Conservation (phyloP, 2,888 invertebrate genomes). For the Arge pagana region DNA sequence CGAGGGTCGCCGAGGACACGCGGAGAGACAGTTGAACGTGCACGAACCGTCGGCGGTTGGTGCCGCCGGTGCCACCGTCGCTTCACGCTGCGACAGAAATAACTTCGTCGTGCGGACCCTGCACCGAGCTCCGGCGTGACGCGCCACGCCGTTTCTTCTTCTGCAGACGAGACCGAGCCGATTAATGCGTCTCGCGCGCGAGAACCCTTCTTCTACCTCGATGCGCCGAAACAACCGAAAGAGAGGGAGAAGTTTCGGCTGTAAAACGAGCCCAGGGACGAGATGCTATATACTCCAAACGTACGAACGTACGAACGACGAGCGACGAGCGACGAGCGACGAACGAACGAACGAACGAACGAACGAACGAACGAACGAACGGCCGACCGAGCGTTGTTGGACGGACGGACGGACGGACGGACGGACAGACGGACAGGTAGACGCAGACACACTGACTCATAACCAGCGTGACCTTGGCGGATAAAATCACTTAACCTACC, state of each 20-base stretch:
- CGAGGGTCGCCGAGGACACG: no score
- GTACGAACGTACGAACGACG: no score
- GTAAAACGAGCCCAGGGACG: no score
- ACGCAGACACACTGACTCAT: slow-evolving; percentile 22
- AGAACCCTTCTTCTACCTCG: background rate
- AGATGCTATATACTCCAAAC: background rate
- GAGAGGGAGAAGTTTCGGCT: no score
- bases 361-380: slow-evolving; percentile 1
- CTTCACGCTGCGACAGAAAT: slow-evolving; percentile 12
- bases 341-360: no score
- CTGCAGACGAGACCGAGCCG: slow-evolving; percentile 8
- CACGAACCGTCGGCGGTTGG: no score
- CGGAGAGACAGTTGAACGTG: no score
- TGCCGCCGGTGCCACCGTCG: no score
- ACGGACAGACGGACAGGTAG: slow-evolving; percentile 17
- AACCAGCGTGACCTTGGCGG: slow-evolving; percentile 21
- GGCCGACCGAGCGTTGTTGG: no score
- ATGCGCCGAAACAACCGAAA: no score
- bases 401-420: background rate
- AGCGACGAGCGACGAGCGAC: no score
- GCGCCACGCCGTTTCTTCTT: slow-evolving; percentile 14
- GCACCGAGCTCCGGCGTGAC: slow-evolving; percentile 9
- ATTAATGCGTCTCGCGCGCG: background rate
- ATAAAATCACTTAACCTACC: slow-evolving; percentile 22
- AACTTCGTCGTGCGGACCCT: slow-evolving; percentile 13